A percentile compares a stretch with the other conserved stretches of the same genome.
Evolutionary conservation across 1,140 invertebrate species (phyloP).

Genomic region (Metaphire vulgaris): DNA sequence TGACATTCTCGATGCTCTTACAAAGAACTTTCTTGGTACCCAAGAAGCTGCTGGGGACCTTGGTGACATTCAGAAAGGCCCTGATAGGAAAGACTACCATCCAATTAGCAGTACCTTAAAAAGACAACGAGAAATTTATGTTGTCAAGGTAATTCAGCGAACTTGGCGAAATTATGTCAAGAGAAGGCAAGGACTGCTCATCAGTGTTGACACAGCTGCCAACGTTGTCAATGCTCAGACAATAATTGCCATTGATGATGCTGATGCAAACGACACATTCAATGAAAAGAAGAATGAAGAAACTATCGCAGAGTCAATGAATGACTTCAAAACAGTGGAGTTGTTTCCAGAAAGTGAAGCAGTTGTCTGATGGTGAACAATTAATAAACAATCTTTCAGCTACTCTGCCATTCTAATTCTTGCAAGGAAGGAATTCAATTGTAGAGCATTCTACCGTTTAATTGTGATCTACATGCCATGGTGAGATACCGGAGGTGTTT

Average conservation of each 20-base stretch:
- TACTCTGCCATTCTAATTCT: neutral
- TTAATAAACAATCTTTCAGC: neutral
- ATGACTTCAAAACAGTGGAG: neutral
- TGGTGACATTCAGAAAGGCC: conserved; percentile 16
- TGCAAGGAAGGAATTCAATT: neutral
- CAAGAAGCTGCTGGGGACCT: conserved; percentile 68
- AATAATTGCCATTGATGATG: neutral
- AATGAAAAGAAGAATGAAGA: neutral
- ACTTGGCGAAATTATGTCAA: conserved; percentile 62
- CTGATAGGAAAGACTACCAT: conserved; percentile 60
- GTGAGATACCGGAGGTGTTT: no score
- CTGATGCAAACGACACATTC: neutral
- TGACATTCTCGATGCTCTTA: conserved; percentile 89
- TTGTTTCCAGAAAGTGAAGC: neutral
- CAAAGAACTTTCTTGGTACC: conserved; percentile 89
- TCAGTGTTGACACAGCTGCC: neutral
- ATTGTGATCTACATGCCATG: neutral
- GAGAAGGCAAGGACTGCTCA: conserved; percentile 2
- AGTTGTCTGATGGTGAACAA: neutral
- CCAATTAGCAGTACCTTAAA: conserved; percentile 85
- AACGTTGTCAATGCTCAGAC: neutral
- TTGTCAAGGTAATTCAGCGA: conserved; percentile 85
- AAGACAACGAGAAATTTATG: conserved; percentile 91
- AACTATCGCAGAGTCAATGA: neutral
- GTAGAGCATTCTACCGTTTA: neutral